Evolutionary conservation across 2,888 invertebrate species (phyloP).

Genomic region (Drosophila nigricruria): DNA sequence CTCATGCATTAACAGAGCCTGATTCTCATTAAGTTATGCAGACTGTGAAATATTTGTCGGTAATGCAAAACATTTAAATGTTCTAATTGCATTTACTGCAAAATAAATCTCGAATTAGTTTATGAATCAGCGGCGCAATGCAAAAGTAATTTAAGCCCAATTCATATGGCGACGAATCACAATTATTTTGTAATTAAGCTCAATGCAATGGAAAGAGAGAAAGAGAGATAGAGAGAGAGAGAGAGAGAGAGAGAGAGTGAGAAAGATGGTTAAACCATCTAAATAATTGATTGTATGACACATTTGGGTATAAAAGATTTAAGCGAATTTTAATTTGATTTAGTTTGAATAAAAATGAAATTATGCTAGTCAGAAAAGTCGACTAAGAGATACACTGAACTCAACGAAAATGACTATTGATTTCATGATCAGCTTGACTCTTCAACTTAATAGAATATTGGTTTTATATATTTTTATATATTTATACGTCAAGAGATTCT

Average conservation of each 20-base stretch:
- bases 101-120: constrained; percentile 28
- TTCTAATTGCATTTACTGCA: constrained; percentile 43
- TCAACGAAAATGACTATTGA: not conserved
- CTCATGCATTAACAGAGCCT: constrained; percentile 35
- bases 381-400: not conserved
- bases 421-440: not conserved
- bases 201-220: not conserved
- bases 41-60: constrained; percentile 41
- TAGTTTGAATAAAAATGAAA: not conserved
- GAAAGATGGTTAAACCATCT: not conserved
- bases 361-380: not conserved
- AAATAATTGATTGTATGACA: constrained; percentile 16
- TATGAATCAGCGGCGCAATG: constrained; percentile 12
- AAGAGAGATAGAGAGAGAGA: too few species aligned
- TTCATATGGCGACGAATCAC: not conserved
- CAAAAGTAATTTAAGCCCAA: constrained; percentile 8
- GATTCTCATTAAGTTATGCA: constrained; percentile 22
- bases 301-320: not conserved
- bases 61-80: constrained; percentile 35
- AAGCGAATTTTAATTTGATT: not conserved
- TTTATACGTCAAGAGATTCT: too few species aligned
- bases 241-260: too few species aligned
- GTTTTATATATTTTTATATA: too few species aligned
- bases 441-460: not conserved
- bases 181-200: constrained; percentile 12